Evolutionary conservation across 2,113 vertebrate genomes (phyloP), one percentile per base, ranked within the genome.

Genomic region (Tragelaphus buxtoni): DNA sequence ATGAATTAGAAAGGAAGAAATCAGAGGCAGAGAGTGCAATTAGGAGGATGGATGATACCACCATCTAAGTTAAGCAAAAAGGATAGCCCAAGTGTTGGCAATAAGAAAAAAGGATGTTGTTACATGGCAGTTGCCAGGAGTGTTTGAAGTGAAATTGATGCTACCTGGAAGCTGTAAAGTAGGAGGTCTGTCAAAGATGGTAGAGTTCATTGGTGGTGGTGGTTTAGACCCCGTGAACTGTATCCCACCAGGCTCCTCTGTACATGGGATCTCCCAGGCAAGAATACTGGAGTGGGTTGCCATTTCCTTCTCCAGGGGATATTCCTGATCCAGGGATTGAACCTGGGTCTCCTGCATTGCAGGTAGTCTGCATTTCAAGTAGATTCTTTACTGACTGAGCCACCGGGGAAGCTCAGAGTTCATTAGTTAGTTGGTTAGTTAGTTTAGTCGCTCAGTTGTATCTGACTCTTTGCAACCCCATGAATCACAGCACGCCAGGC

Each of bases 341-440:
- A 24, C 35, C 5, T 0, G 0, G 69, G 69, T 74, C 35, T 74
- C 10, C 35, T 6, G 0, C 3, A 42, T 42, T 12, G 69, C 5
- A 3, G 35, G 69, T 26, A 42, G 20, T 74, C 69, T 42, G 35
- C 35, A 74, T 42, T 39, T 39, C 69, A 42, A 35, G 11, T 20
- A 42, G 10, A 72, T 42, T 13, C 10, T 13, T 74, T 24, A 26
- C 69, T 3, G 2, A 24, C 5, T 42, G 69, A 74, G 22, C 35
- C 11, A 12, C 69, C 1, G 0, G 35, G 35, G 69, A 72, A 24
- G n/a, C 69, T 39, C 35, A 42, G 72, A 76, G 72, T 95, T 90
- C 1, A 1, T 80, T 83, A 24, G 45, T 47, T 47, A 47, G 45
- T 47, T 47, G 9, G 45, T 9, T 45, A 45, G 45, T 47, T 45